Base-by-base conservation (phyloP, 2,113 vertebrate species). In the Rattus rattus region DNA sequence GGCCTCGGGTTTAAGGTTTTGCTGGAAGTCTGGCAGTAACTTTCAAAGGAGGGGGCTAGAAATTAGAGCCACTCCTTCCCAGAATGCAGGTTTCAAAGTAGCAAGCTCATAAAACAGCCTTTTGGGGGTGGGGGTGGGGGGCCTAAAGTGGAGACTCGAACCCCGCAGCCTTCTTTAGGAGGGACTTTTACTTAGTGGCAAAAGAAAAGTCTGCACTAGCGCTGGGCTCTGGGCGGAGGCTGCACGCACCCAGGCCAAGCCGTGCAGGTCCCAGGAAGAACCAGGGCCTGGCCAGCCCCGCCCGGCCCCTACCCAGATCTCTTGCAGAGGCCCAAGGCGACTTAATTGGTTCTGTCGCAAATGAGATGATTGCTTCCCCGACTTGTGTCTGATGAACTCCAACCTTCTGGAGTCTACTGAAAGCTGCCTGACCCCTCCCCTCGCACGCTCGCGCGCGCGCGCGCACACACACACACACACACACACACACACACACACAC, bases 331-430 rank as follows among this genome's bases (percentile, higher is more conserved):
- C 77, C 93, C 79, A 63, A 0, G 47, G 87, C 43, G 91, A 85
- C 94, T 88, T 87, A 36, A 93, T n/a, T 56, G 94, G 92, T 95
- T 76, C 93, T 83, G 36, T 87, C 26, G 75, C 97, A 94, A 90
- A 70, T 11, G 94, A 97, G 93, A 95, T 43, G 61, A 90, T 69
- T 47, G 96, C 96, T 81, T 96, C 88, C 72, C 90, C 47, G 81
- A 84, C 94, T 95, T 97, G 86, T 88, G 77, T 92, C 96, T 91
- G 96, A 96, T 91, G 96, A 96, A 93, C 88, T 97, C 94, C 96
- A 97, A 96, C 89, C 92, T 93, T 91, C 94, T 75, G 93, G 90
- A 94, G 94, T 94, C 96, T 95, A 97, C 86, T 96, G 95, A 97
- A 88, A 96, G 52, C 91, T 47, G 89, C 83, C 94, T 89, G 67